phyloP scores from a whole-genome alignment of 2,797 vertebrate genomes.

The Erpetoichthys calabaricus region DNA sequence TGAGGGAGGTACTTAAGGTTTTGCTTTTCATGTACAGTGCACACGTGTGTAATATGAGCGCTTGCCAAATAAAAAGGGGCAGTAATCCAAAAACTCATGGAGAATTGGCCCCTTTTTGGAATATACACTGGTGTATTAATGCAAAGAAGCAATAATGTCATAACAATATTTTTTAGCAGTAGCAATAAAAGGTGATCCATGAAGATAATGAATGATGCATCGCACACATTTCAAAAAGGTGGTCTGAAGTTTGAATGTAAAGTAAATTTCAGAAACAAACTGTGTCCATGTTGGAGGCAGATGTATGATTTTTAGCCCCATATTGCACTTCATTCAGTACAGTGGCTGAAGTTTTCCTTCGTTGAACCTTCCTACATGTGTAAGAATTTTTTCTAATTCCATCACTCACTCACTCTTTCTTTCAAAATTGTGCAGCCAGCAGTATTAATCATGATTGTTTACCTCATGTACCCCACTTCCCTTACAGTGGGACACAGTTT shows the following conservation, averaged over 20 bases:
- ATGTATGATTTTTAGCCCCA: too few relatives aligned
- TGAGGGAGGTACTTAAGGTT: background rate
- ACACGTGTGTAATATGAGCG: background rate
- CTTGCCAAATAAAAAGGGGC: slow-evolving; percentile 1
- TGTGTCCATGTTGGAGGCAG: too few relatives aligned
- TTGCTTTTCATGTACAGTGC: background rate
- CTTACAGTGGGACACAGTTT: too few relatives aligned
- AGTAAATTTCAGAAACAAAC: too few relatives aligned
- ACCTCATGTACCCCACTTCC: too few relatives aligned
- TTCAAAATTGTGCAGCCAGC: too few relatives aligned
- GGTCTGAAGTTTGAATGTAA: background rate
- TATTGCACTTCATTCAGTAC: too few relatives aligned
- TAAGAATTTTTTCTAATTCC: too few relatives aligned
- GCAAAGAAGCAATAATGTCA: slow-evolving; percentile 1
- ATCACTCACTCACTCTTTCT: too few relatives aligned
- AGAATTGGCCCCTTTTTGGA: background rate
- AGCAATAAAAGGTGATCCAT: slow-evolving; percentile 1
- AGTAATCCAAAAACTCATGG: background rate
- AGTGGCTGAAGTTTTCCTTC: too few relatives aligned
- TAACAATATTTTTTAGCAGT: background rate
- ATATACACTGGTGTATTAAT: background rate
- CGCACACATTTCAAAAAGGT: background rate
- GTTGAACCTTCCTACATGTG: too few relatives aligned
- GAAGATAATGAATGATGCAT: background rate
- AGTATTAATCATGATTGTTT: too few relatives aligned